Percentiles rank a stretch among this genome's conserved stretches.
Conservation (phyloP, 2,113 vertebrate species). For the Aphyosemion australe region DNA sequence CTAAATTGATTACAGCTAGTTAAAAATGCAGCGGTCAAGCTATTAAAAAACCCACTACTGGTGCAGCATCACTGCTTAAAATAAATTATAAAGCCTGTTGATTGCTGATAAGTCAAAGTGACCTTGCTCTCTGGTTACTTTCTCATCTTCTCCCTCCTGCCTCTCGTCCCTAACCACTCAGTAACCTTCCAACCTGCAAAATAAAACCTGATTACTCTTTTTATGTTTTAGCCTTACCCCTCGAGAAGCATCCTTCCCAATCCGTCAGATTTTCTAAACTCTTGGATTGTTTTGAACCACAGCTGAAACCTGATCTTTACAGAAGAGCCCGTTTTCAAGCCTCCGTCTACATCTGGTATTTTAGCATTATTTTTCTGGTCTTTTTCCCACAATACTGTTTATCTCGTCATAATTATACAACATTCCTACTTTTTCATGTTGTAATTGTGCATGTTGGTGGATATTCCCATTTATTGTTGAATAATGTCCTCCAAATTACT, state of each 20-base stretch:
- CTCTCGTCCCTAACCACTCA: neutral
- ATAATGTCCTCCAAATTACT: no score
- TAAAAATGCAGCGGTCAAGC: slow-evolving; percentile 14
- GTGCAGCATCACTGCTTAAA: slow-evolving; percentile 1
- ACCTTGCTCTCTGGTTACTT: neutral
- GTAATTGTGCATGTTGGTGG: neutral
- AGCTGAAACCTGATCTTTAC: neutral
- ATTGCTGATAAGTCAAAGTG: neutral
- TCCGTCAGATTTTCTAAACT: slow-evolving; percentile 4
- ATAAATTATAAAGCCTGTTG: slow-evolving; percentile 11
- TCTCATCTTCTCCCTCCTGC: neutral
- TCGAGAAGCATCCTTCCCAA: neutral
- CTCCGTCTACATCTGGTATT: neutral
- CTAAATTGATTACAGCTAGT: slow-evolving; percentile 3
- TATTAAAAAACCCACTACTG: slow-evolving; percentile 6
- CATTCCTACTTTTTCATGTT: no score
- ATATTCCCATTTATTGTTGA: neutral
- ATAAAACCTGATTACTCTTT: neutral
- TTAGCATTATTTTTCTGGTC: neutral
- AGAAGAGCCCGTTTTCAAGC: neutral
- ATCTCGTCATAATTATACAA: neutral
- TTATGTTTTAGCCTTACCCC: neutral
- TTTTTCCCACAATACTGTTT: neutral
- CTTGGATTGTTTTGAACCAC: neutral
- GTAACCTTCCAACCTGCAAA: slow-evolving; percentile 1